Conservation (phyloP, 2,797 vertebrate genomes). For the Tangara arthus region DNA sequence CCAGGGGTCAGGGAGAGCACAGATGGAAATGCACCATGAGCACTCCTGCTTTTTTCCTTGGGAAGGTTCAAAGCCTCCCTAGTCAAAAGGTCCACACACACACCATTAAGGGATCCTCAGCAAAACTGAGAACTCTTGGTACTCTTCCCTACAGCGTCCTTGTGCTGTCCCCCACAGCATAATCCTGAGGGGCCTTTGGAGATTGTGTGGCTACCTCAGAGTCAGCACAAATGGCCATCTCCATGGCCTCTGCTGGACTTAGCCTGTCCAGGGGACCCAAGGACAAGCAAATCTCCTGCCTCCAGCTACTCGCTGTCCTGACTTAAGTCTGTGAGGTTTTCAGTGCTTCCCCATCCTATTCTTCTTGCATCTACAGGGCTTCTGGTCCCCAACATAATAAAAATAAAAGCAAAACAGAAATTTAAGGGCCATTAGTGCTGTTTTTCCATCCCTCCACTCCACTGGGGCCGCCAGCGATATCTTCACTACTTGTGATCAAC, state of each 20-base stretch:
- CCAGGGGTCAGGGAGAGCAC: not conserved
- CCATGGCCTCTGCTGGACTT: not conserved
- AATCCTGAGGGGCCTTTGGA: not conserved
- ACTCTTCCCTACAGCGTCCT: rapidly evolving
- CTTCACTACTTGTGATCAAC: not conserved
- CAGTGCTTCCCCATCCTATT: not conserved
- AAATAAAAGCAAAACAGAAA: not conserved
- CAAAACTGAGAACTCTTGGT: not conserved
- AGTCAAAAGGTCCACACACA: not conserved
- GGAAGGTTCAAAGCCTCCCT: not conserved
- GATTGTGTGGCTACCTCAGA: not conserved
- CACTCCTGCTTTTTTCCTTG: not conserved
- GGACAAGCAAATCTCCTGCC: not conserved
- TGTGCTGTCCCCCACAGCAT: not conserved
- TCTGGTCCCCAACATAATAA: not conserved
- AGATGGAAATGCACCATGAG: not conserved
- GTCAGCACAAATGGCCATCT: not conserved
- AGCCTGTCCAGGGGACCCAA: not conserved
- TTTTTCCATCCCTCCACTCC: not conserved
- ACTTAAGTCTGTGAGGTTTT: not conserved
- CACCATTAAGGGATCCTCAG: not conserved
- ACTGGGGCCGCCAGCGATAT: not conserved
- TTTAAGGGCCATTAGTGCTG: not conserved
- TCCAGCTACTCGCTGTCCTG: not conserved
- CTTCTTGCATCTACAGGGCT: not conserved